Evolutionary conservation across 2,888 invertebrate species (phyloP).

Genomic region (Euzophera pinguis): DNA sequence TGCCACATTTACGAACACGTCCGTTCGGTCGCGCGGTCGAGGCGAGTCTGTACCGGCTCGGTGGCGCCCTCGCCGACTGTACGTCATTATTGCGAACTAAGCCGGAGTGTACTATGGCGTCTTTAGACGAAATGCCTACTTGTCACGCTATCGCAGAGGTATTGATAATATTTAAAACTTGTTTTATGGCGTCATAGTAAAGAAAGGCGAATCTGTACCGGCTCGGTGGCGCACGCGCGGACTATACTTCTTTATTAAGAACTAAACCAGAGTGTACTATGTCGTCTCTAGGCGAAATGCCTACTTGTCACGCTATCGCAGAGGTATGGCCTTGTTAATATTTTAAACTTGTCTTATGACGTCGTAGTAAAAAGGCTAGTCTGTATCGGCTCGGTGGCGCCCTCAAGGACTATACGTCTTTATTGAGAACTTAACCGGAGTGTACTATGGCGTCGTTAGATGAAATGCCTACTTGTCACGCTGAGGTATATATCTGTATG

Average conservation of each 20-base stretch:
- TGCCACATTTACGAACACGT: constrained; percentile 51
- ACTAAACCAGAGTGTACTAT: constrained; percentile 32
- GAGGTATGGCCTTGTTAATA: no score
- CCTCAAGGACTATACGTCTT: constrained; percentile 39
- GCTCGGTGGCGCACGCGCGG: constrained; percentile 44
- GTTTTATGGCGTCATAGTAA: no score
- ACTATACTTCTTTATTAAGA: constrained; percentile 42
- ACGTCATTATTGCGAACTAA: constrained; percentile 39
- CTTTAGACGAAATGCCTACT: constrained; percentile 47
- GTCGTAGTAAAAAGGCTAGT: no score
- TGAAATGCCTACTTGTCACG: constrained; percentile 60
- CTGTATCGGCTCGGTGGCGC: constrained; percentile 46
- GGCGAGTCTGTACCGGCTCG: constrained; percentile 43
- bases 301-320: constrained; percentile 52
- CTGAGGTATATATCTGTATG: no score
- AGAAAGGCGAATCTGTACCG: constrained; percentile 44
- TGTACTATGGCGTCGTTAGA: constrained; percentile 37
- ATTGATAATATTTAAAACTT: constrained; percentile 16
- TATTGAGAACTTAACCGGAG: constrained; percentile 33
- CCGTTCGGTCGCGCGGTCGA: constrained; percentile 58
- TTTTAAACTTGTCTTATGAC: no score
- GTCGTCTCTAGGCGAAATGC: constrained; percentile 43
- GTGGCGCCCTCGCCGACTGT: constrained; percentile 42
- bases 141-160: constrained; percentile 69
- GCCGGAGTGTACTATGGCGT: constrained; percentile 34